Conservation (phyloP, 2,797 vertebrate species). For the Artibeus jamaicensis region DNA sequence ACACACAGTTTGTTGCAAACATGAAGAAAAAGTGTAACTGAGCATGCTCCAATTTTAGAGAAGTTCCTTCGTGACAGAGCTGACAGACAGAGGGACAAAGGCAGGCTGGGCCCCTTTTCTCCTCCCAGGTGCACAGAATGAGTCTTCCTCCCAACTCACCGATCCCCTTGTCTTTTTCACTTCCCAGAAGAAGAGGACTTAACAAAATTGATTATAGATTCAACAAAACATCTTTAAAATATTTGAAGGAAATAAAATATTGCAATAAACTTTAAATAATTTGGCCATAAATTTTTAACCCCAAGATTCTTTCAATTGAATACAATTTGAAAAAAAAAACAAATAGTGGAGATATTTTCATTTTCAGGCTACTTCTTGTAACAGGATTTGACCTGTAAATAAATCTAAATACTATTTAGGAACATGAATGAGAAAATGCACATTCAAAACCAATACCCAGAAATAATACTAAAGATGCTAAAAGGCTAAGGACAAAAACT, state of each 20-base stretch:
- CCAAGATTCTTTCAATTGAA: background rate
- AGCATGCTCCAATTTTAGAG: background rate
- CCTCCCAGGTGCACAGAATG: background rate
- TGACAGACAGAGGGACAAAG: background rate
- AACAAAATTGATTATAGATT: background rate
- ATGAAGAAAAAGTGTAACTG: background rate
- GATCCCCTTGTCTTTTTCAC: background rate
- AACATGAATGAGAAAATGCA: background rate
- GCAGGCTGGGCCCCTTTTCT: background rate
- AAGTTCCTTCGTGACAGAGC: background rate
- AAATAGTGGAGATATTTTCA: background rate
- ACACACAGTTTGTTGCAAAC: background rate
- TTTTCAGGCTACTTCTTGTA: background rate
- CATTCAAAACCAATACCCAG: background rate
- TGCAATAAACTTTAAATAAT: background rate
- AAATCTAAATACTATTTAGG: background rate
- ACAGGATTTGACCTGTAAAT: background rate
- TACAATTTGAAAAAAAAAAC: background rate
- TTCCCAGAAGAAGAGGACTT: background rate
- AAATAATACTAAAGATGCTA: background rate
- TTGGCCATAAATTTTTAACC: background rate
- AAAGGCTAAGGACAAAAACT: background rate
- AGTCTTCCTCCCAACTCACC: background rate
- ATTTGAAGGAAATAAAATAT: background rate
- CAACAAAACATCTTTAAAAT: slow-evolving; percentile 8